Evolutionary conservation across 2,113 vertebrate genomes (phyloP).

Genomic region (Pterocles orientalis): DNA sequence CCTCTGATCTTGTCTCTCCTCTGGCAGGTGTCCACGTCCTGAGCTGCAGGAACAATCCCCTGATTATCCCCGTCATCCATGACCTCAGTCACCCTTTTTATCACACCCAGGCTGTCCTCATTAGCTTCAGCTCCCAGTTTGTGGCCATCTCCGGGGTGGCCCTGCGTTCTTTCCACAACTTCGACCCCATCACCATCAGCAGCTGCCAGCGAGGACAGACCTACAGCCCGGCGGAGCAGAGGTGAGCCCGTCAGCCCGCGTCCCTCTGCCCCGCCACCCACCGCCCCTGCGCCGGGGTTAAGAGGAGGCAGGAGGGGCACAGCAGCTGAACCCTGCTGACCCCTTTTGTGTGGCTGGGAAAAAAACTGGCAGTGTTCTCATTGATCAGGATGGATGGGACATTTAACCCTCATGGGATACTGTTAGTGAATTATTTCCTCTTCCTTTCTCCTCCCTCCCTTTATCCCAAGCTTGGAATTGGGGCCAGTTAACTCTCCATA

Average conservation of each 20-base stretch:
- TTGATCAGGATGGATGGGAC: conserved; percentile 62
- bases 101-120: conserved; percentile 91
- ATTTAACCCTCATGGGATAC: conserved; percentile 62
- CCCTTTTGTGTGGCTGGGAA: conserved; percentile 13
- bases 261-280: neutral
- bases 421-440: conserved; percentile 71
- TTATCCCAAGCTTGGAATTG: conserved; percentile 21
- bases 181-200: conserved; percentile 98
- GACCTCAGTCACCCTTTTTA: conserved; percentile 98
- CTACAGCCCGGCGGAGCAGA: conserved; percentile 94
- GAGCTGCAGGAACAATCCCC: conserved; percentile 96
- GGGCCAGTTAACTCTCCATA: neutral
- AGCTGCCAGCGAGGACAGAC: conserved; percentile 98
- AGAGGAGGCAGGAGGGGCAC: conserved; percentile 18
- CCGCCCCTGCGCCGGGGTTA: neutral
- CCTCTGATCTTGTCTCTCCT: conserved; percentile 70
- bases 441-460: conserved; percentile 56
- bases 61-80: conserved; percentile 97
- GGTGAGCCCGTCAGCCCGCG: conserved; percentile 79
- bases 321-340: conserved; percentile 27
- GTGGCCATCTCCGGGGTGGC: conserved; percentile 97
- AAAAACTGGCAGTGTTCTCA: conserved; percentile 23
- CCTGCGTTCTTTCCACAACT: conserved; percentile 97
- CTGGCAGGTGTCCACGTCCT: conserved; percentile 90
- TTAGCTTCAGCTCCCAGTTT: conserved; percentile 88